A percentile compares a stretch with the other conserved stretches of the same genome.
Evolutionary conservation across 2,797 vertebrate genomes (phyloP).

Genomic region (Poeciliopsis paucimaculata): DNA sequence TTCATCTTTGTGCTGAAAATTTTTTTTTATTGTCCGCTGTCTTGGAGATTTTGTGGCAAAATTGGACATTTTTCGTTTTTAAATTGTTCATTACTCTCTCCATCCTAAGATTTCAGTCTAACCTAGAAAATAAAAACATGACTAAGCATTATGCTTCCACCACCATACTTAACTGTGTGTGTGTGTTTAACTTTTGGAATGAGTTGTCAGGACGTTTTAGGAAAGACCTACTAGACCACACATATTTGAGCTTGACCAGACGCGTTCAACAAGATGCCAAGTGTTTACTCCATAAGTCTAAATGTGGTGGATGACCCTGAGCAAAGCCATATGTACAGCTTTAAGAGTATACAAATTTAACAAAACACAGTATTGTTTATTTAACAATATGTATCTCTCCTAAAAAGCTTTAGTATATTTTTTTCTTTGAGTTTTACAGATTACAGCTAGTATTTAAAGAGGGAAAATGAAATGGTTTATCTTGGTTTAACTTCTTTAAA

Average conservation of each 20-base stretch:
- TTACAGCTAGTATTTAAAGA: neutral
- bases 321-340: neutral
- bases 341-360: neutral
- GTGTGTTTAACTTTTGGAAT: neutral
- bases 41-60: neutral
- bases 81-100: neutral
- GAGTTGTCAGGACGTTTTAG: neutral
- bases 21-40: neutral
- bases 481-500: no score
- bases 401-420: neutral
- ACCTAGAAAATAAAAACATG: neutral
- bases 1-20: neutral
- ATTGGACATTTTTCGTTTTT: neutral
- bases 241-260: neutral
- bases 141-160: neutral
- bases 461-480: neutral
- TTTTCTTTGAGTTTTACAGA: neutral
- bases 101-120: neutral
- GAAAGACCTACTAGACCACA: neutral
- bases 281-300: neutral
- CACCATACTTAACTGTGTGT: neutral
- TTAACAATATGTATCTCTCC: neutral
- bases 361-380: neutral
- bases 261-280: neutral
- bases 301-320: neutral